Evolutionary conservation across 1,140 invertebrate species (phyloP).

Genomic region (Choristoneura fumiferana): DNA sequence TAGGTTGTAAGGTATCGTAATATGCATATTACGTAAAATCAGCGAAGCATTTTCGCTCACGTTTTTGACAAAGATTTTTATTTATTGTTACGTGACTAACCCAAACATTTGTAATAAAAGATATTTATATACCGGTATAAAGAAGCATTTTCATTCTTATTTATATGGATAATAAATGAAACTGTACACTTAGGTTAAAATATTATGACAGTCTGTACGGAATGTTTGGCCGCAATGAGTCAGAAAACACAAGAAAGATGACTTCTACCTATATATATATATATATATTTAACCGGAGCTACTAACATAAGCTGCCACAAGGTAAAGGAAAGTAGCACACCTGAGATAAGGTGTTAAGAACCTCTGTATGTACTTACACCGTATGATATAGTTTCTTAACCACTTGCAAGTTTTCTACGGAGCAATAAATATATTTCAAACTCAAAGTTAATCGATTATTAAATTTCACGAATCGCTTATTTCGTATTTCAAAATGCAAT

Average conservation of each 20-base stretch:
- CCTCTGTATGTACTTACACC: background rate
- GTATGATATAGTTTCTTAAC: too few species aligned
- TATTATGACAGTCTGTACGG: background rate
- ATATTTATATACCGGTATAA: conserved; percentile 73
- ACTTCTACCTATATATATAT: background rate
- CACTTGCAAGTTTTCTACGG: too few species aligned
- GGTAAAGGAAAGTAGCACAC: conserved; percentile 8
- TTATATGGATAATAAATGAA: background rate
- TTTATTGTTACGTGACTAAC: conserved; percentile 73
- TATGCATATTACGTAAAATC: conserved; percentile 75
- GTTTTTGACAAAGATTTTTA: conserved; percentile 74
- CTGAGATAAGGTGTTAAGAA: conserved; percentile 12
- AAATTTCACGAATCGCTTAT: too few species aligned
- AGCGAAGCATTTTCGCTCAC: conserved; percentile 41
- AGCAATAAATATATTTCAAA: too few species aligned
- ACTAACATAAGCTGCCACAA: background rate
- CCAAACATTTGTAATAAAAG: conserved; percentile 68
- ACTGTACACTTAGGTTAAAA: background rate
- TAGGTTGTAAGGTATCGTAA: conserved; percentile 75
- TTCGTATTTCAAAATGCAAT: background rate
- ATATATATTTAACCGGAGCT: background rate
- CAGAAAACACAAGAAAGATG: background rate
- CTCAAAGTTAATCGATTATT: too few species aligned
- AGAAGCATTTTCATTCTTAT: conserved; percentile 46
- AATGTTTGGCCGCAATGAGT: conserved; percentile 1